Conservation (phyloP, 2,113 vertebrate genomes). For the Paramisgurnus dabryanus region DNA sequence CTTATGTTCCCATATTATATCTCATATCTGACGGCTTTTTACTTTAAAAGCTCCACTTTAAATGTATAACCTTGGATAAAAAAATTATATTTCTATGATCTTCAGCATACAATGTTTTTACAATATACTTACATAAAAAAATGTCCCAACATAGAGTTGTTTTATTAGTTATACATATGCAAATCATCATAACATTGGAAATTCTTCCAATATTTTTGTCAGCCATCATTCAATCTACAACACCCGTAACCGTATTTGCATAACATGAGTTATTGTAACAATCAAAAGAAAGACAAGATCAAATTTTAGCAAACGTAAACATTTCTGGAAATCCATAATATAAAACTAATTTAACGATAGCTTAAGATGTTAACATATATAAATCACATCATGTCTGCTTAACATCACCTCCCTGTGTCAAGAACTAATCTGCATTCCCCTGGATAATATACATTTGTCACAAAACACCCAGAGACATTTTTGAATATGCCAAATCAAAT, state of each 20-base stretch:
- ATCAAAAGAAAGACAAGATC: background rate
- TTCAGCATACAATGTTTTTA: background rate
- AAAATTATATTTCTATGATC: background rate
- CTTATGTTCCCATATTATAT: too few species aligned
- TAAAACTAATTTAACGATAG: too few species aligned
- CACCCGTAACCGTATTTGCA: background rate
- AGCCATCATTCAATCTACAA: slow-evolving; percentile 1
- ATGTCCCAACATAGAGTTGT: background rate
- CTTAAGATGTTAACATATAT: too few species aligned
- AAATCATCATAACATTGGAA: background rate
- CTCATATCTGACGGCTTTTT: too few species aligned
- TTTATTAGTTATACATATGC: background rate
- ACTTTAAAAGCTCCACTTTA: too few species aligned
- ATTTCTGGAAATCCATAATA: background rate
- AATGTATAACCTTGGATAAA: too few species aligned
- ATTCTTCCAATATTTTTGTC: slow-evolving; percentile 11
- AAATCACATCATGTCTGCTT: too few species aligned
- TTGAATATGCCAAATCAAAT: background rate
- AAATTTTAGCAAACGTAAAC: background rate
- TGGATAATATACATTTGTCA: background rate
- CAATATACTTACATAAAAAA: background rate
- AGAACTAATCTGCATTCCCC: background rate
- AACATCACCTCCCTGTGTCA: background rate
- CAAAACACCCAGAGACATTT: background rate
- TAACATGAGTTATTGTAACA: background rate